Evolutionary conservation across 2,113 vertebrate species (phyloP).

Genomic region (Turnix velox): DNA sequence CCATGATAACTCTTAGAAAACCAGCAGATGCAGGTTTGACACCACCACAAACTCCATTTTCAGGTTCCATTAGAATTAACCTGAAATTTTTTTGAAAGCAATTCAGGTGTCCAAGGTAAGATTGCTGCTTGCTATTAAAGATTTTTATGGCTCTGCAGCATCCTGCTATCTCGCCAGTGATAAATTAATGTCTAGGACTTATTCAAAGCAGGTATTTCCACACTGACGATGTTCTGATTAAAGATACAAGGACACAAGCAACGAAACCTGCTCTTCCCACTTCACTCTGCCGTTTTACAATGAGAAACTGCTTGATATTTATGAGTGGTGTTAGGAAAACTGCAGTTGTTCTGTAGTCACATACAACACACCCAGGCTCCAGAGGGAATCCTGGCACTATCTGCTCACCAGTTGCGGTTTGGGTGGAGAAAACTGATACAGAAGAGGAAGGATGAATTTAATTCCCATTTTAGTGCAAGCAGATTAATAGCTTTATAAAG

Average conservation of each 20-base stretch:
- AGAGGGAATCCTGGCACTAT: neutral
- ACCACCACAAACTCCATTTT: neutral
- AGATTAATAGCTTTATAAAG: neutral
- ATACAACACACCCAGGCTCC: neutral
- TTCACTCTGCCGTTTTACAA: neutral
- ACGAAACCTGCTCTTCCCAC: neutral
- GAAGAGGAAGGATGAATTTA: neutral
- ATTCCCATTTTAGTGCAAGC: neutral
- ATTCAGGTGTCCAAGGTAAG: neutral
- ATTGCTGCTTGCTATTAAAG: neutral
- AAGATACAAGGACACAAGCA: neutral
- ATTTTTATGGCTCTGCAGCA: slow-evolving; percentile 31
- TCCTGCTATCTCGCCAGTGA: neutral
- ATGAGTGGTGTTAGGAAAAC: neutral
- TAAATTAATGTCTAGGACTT: neutral
- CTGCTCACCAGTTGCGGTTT: neutral
- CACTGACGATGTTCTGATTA: neutral
- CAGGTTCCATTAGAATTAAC: neutral
- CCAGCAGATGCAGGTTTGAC: neutral
- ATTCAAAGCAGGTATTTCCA: neutral
- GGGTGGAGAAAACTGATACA: neutral
- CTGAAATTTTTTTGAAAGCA: neutral
- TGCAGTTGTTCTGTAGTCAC: neutral
- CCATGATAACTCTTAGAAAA: neutral
- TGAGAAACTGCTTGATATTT: neutral